Evolutionary conservation across 2,113 vertebrate species (phyloP).

Genomic region (Eulacestoma nigropectus): DNA sequence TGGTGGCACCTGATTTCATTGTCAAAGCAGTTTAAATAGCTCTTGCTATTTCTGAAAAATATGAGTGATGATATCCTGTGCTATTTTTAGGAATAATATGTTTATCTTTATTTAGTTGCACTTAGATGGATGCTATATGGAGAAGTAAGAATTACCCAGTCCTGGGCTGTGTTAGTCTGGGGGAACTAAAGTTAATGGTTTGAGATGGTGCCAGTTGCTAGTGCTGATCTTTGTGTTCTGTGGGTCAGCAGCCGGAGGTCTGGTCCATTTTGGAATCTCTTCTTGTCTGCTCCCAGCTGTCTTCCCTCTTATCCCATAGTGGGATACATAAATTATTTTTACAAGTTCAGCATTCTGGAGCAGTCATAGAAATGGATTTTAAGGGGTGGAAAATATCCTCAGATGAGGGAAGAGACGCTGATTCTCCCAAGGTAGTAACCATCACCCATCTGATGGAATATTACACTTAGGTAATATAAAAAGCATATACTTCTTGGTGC

Average conservation of each 20-base stretch:
- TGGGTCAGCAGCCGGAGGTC: not conserved
- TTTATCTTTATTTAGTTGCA: not conserved
- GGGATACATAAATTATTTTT: not conserved
- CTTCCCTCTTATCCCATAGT: not conserved
- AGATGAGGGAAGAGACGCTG: not conserved
- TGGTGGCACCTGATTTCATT: not conserved
- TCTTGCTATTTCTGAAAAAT: not conserved
- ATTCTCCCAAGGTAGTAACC: not conserved
- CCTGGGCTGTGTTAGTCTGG: not conserved
- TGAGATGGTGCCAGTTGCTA: not conserved
- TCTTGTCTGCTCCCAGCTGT: not conserved
- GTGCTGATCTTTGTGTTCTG: not conserved
- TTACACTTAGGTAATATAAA: not conserved
- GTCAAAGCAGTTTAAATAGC: constrained; percentile 2
- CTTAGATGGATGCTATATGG: not conserved
- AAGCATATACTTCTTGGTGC: not conserved
- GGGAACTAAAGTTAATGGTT: not conserved
- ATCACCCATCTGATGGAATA: not conserved
- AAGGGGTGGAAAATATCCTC: not conserved
- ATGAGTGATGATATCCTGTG: not conserved
- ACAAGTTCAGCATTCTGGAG: not conserved
- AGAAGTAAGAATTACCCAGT: not conserved
- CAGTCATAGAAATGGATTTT: not conserved
- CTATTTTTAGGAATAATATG: not conserved
- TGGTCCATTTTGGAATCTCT: not conserved